Evolutionary conservation across 2,113 vertebrate species (phyloP).

Genomic region (Petrocephalus zakoni): DNA sequence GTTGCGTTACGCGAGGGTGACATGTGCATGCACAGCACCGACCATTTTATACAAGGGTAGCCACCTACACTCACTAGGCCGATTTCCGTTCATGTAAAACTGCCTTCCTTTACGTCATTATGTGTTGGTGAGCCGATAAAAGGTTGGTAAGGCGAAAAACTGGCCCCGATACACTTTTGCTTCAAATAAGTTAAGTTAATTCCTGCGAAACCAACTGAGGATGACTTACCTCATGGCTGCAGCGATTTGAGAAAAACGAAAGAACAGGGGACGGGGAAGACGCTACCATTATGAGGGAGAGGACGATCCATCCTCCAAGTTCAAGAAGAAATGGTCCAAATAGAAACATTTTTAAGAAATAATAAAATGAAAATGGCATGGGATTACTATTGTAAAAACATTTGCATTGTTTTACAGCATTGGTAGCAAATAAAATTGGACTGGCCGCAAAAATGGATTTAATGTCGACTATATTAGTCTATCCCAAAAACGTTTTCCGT

Average conservation of each 20-base stretch:
- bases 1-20: neutral
- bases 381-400: neutral
- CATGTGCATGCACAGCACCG: neutral
- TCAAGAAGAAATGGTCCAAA: neutral
- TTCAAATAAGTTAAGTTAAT: neutral
- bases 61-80: neutral
- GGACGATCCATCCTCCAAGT: constrained; percentile 44
- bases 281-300: constrained; percentile 51
- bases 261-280: constrained; percentile 28
- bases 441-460: neutral
- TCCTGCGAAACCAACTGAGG: constrained; percentile 10
- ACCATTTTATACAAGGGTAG: neutral
- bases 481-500: neutral
- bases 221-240: constrained; percentile 66
- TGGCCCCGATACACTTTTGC: too few species aligned
- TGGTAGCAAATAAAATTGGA: neutral
- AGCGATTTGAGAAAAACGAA: constrained; percentile 62
- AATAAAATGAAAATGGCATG: neutral
- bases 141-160: neutral
- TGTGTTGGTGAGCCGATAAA: neutral
- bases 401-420: neutral
- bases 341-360: neutral
- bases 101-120: too few species aligned
- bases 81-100: neutral
- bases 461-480: neutral